Conservation (phyloP, 1,140 invertebrate species). For the Calliphora vicina region DNA sequence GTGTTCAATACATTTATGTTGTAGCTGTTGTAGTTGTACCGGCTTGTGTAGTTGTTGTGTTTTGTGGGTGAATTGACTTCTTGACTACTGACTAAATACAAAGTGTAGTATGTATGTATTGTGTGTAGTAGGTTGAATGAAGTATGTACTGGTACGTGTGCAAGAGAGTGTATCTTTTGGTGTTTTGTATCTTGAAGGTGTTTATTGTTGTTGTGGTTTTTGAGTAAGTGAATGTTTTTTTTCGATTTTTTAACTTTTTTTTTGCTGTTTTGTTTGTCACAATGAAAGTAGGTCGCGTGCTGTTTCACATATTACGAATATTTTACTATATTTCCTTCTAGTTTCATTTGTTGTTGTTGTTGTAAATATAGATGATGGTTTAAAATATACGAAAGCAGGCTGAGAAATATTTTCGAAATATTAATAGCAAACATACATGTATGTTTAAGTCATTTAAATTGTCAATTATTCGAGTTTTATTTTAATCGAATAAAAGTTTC, state of each 20-base stretch:
- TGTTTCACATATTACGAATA: conserved; percentile 31
- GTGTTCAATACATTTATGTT: neutral
- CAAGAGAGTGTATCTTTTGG: neutral
- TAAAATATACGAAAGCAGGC: too few relatives aligned
- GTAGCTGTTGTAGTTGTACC: neutral
- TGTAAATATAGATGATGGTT: neutral
- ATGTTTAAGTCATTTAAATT: too few relatives aligned
- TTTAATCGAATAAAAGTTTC: too few relatives aligned
- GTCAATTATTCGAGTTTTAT: too few relatives aligned
- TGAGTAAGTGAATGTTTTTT: conserved; percentile 1
- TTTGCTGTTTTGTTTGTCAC: conserved; percentile 22
- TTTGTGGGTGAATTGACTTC: conserved; percentile 19
- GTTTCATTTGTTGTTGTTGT: neutral
- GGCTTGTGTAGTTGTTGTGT: neutral
- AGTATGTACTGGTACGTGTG: neutral
- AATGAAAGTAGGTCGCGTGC: conserved; percentile 32
- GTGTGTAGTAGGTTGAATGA: neutral
- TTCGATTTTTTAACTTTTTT: neutral
- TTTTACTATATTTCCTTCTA: neutral
- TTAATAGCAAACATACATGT: too few relatives aligned
- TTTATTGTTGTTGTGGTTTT: neutral
- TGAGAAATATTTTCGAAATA: too few relatives aligned
- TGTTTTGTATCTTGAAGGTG: neutral
- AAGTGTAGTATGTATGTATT: neutral
- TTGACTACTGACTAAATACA: neutral